Evolutionary conservation across 2,797 vertebrate species (phyloP).

Genomic region (Oreonectes daqikongensis): DNA sequence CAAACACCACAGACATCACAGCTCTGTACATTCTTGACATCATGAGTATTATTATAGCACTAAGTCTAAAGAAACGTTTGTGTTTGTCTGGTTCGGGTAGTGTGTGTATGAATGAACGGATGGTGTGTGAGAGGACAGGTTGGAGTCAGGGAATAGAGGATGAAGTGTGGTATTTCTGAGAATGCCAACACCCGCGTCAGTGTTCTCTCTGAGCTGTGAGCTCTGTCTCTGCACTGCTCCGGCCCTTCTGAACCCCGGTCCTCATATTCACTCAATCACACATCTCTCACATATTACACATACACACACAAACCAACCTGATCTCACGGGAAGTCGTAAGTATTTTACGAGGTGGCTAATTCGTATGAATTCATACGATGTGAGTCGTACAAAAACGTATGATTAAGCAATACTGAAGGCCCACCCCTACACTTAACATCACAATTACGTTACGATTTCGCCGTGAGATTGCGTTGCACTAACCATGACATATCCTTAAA

Average conservation of each 20-base stretch:
- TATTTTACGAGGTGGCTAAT: too few relatives aligned
- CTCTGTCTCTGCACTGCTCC: conserved; percentile 20
- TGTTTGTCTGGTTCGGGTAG: background rate
- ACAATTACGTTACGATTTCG: too few relatives aligned
- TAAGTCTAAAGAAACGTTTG: background rate
- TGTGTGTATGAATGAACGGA: conserved; percentile 25
- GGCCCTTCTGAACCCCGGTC: conserved; percentile 2
- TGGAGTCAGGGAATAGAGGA: conserved; percentile 41
- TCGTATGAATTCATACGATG: too few relatives aligned
- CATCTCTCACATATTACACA: conserved; percentile 8
- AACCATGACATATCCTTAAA: too few relatives aligned
- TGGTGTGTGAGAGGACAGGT: conserved; percentile 33
- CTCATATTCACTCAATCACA: conserved; percentile 22
- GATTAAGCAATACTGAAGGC: too few relatives aligned
- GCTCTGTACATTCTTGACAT: background rate
- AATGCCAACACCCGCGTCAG: conserved; percentile 57
- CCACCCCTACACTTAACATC: too few relatives aligned
- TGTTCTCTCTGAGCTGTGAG: conserved; percentile 41
- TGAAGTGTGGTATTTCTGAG: conserved; percentile 59
- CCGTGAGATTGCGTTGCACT: too few relatives aligned
- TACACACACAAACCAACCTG: conserved; percentile 25
- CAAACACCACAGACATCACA: background rate
- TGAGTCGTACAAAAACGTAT: too few relatives aligned
- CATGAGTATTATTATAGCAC: background rate
- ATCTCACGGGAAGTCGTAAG: too few relatives aligned